These are phyloP conservation scores for Oreochromis mossambicus DNA, from an alignment of 2,797 vertebrate genomes.

Conservation along the genomic window DNA sequence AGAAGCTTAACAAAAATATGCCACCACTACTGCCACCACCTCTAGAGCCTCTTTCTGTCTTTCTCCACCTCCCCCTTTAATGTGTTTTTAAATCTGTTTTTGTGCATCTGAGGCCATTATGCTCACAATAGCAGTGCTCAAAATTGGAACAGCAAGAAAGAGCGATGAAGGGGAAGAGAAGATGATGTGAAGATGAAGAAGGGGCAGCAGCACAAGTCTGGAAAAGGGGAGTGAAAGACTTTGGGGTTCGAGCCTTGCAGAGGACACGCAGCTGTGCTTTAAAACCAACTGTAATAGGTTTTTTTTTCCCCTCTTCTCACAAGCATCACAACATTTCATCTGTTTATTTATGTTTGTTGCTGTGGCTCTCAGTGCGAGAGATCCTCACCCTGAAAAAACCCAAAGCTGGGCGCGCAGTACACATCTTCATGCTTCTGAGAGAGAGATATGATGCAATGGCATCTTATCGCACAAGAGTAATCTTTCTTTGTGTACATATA, in stretches of 20 bases:
- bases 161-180: conserved; percentile 4
- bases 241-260: background rate
- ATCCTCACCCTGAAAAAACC: background rate
- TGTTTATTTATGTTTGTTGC: conserved; percentile 7
- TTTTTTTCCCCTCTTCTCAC: background rate
- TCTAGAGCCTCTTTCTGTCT: background rate
- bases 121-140: background rate
- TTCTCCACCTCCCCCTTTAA: background rate
- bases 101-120: conserved; percentile 39
- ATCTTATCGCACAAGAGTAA: conserved; percentile 6
- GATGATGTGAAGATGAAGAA: background rate
- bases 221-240: background rate
- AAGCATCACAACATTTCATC: background rate
- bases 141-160: background rate
- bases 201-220: background rate
- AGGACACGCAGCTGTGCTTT: conserved; percentile 23
- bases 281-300: background rate
- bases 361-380: background rate
- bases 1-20: conserved; percentile 41
- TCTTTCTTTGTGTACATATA: background rate
- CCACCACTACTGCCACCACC: background rate
- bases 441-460: conserved; percentile 6
- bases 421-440: background rate
- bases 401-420: background rate
- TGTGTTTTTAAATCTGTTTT: conserved; percentile 38